These are phyloP conservation scores for Myotis findleyi DNA, from an alignment of 2,797 vertebrate genomes.

Conservation along the genomic window DNA sequence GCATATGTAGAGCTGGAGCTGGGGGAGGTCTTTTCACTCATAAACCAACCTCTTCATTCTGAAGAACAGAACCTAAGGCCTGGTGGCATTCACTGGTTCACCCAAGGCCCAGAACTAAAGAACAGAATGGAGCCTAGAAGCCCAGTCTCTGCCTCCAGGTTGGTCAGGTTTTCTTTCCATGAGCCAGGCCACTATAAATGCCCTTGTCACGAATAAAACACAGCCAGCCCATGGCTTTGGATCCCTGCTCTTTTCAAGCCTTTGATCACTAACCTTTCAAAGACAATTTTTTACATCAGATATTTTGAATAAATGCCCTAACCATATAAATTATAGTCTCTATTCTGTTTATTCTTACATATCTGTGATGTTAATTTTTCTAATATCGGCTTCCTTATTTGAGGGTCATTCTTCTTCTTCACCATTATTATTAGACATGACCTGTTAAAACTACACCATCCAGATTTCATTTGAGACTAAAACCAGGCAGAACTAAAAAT, in stretches of 20 bases:
- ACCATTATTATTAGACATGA: not conserved
- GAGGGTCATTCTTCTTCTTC: not conserved
- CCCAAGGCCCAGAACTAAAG: not conserved
- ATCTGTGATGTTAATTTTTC: not conserved
- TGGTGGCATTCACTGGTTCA: not conserved
- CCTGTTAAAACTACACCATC: not conserved
- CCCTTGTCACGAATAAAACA: not conserved
- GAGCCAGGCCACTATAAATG: not conserved
- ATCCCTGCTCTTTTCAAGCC: slow-evolving; percentile 31
- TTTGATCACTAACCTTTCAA: slow-evolving; percentile 44
- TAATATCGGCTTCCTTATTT: not conserved
- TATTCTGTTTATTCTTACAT: slow-evolving; percentile 31
- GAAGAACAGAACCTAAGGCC: not conserved
- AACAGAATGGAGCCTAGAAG: not conserved
- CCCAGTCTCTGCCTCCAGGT: not conserved
- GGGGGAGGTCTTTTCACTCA: not conserved
- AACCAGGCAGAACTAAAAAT: slow-evolving; percentile 23
- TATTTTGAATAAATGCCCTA: slow-evolving; percentile 29
- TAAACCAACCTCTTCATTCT: not conserved
- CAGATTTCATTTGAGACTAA: slow-evolving; percentile 34
- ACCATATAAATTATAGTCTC: not conserved
- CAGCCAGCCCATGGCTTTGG: not conserved
- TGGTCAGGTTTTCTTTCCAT: accelerated
- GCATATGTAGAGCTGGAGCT: not conserved
- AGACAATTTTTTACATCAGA: slow-evolving; percentile 6